These are phyloP conservation scores for Rhyacophila evoluta DNA, from an alignment of 2,888 invertebrate genomes.

Conservation along the genomic window DNA sequence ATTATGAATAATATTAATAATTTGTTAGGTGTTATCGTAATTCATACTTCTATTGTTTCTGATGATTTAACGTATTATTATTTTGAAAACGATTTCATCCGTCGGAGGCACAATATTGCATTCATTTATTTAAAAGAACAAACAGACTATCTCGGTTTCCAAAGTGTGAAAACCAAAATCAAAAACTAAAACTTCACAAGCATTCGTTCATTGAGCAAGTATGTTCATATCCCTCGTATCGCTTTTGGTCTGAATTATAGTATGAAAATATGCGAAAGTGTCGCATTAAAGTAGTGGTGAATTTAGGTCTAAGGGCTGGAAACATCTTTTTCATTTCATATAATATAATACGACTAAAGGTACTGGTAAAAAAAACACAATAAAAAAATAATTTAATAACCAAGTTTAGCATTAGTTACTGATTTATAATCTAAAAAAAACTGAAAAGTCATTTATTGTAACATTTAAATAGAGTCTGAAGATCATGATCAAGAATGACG, in stretches of 20 bases:
- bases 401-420: too few relatives aligned
- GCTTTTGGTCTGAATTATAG: slow-evolving; percentile 11
- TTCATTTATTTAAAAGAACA: neutral
- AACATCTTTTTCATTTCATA: too few relatives aligned
- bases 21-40: slow-evolving; percentile 4
- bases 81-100: slow-evolving; percentile 9
- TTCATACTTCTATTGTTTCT: slow-evolving; percentile 17
- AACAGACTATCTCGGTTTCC: neutral
- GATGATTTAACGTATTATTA: neutral
- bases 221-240: slow-evolving; percentile 13
- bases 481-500: too few relatives aligned
- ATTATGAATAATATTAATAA: slow-evolving; percentile 12
- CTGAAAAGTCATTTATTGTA: too few relatives aligned
- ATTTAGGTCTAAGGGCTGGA: too few relatives aligned
- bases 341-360: too few relatives aligned
- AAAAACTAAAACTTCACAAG: slow-evolving; percentile 9
- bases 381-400: too few relatives aligned
- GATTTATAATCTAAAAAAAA: too few relatives aligned
- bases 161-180: neutral
- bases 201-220: slow-evolving; percentile 21
- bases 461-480: too few relatives aligned
- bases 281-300: too few relatives aligned
- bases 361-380: too few relatives aligned
- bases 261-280: neutral
- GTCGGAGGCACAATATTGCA: slow-evolving; percentile 14